A percentile compares a stretch with the other conserved stretches of the same genome.
phyloP scores from a whole-genome alignment of 2,888 invertebrate genomes.

The Diachrysia chrysitis region DNA sequence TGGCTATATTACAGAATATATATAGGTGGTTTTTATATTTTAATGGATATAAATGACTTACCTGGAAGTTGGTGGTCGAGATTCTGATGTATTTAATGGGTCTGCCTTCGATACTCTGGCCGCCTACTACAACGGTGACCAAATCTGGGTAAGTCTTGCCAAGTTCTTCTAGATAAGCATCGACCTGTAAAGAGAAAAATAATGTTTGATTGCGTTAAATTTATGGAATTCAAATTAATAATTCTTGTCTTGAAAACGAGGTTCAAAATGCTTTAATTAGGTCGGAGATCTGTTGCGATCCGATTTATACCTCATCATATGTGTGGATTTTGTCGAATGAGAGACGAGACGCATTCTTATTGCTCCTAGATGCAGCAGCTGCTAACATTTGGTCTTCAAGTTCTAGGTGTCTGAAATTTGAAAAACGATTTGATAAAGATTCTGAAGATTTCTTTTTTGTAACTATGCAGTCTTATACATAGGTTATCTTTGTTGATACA shows the following conservation, averaged over 20 bases:
- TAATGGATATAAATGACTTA: constrained; percentile 38
- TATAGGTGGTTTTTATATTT: no score
- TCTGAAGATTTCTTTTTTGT: background rate
- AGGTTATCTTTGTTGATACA: background rate
- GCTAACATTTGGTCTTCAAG: constrained; percentile 70
- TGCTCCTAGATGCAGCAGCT: constrained; percentile 62
- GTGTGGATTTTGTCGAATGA: constrained; percentile 70
- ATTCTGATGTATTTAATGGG: constrained; percentile 89
- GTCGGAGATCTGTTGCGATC: background rate
- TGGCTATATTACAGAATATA: no score
- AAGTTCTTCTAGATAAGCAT: constrained; percentile 73
- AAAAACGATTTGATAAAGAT: background rate
- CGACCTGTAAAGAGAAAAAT: constrained; percentile 68
- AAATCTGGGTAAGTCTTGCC: constrained; percentile 69
- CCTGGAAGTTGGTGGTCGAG: constrained; percentile 85
- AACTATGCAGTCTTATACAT: no score
- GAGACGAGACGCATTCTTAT: constrained; percentile 61
- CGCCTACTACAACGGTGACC: constrained; percentile 79
- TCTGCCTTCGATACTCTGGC: constrained; percentile 88
- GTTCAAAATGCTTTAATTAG: no score
- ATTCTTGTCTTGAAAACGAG: no score
- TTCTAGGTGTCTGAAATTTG: constrained; percentile 66
- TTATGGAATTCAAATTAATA: no score
- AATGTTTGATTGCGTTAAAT: background rate
- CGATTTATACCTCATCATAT: constrained; percentile 68